Evolutionary conservation across 2,797 vertebrate species (phyloP).

Genomic region (Acanthis flammea): DNA sequence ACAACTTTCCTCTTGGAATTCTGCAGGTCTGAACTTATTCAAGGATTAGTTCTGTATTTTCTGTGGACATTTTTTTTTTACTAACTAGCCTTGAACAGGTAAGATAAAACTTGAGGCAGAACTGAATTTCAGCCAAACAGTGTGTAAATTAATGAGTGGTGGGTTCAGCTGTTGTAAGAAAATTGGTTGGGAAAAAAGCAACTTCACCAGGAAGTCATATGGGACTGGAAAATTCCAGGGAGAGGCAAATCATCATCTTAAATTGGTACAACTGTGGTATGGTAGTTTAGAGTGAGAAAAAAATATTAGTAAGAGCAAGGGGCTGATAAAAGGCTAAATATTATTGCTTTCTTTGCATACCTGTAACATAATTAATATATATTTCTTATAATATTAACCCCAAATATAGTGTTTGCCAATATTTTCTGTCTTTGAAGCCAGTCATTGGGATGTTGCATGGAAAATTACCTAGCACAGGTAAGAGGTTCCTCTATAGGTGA

Average conservation of each 20-base stretch:
- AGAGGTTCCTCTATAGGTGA: background rate
- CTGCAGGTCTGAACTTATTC: background rate
- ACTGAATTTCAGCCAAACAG: background rate
- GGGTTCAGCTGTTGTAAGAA: background rate
- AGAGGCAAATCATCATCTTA: background rate
- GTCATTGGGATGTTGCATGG: background rate
- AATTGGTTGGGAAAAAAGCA: background rate
- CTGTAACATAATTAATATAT: background rate
- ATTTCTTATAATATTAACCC: background rate
- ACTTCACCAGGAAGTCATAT: background rate
- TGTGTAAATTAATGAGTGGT: background rate
- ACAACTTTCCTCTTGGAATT: background rate
- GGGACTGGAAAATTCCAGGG: background rate
- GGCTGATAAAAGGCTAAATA: background rate
- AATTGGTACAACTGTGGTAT: background rate
- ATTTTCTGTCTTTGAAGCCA: background rate
- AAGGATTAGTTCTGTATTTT: background rate
- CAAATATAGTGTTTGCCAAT: rapidly evolving
- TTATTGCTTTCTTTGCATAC: background rate
- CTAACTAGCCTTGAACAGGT: background rate
- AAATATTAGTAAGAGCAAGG: background rate
- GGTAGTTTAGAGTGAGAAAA: background rate
- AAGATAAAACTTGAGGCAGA: background rate
- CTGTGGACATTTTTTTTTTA: background rate
- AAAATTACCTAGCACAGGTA: background rate